Evolutionary conservation across 37 sponge, comb jelly and placozoan genomes (phyloP).

Genomic region (Beroe ovata): DNA sequence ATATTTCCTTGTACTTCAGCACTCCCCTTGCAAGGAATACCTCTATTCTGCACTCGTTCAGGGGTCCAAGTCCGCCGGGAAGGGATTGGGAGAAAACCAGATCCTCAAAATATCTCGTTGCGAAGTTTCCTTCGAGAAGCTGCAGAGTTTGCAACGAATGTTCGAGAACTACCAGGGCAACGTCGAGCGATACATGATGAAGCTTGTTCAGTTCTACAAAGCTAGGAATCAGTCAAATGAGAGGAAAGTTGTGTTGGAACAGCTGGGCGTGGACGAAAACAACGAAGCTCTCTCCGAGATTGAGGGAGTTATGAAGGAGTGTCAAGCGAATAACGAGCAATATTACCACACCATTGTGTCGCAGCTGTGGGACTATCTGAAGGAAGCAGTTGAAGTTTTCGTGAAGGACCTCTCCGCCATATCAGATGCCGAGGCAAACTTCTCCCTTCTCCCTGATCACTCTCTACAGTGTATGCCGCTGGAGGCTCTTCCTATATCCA

Average conservation of each 20-base stretch:
- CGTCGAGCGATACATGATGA: constrained; percentile 9
- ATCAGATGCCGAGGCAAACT: background rate
- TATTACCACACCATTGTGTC: constrained; percentile 28
- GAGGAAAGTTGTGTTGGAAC: constrained; percentile 5
- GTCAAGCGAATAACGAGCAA: background rate
- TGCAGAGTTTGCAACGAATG: constrained; percentile 21
- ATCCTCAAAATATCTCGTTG: constrained; percentile 13
- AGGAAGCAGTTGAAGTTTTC: background rate
- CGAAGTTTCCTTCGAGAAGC: constrained; percentile 26
- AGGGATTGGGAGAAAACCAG: background rate
- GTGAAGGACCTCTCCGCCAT: background rate
- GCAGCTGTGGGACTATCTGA: constrained; percentile 32
- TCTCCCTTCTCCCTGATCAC: constrained; percentile 4
- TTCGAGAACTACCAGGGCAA: background rate
- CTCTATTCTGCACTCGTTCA: constrained; percentile 7
- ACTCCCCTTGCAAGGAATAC: constrained; percentile 43
- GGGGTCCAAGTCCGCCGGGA: constrained; percentile 17
- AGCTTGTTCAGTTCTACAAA: constrained; percentile 43
- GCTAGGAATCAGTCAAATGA: background rate
- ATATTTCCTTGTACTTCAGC: constrained; percentile 51
- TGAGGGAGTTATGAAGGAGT: background rate
- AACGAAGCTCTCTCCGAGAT: background rate
- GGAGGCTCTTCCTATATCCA: constrained; percentile 24
- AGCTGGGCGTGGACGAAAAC: background rate
- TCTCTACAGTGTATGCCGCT: constrained; percentile 24